Conservation (phyloP, 2,113 vertebrate genomes). For the Dicrurus megarhynchus region DNA sequence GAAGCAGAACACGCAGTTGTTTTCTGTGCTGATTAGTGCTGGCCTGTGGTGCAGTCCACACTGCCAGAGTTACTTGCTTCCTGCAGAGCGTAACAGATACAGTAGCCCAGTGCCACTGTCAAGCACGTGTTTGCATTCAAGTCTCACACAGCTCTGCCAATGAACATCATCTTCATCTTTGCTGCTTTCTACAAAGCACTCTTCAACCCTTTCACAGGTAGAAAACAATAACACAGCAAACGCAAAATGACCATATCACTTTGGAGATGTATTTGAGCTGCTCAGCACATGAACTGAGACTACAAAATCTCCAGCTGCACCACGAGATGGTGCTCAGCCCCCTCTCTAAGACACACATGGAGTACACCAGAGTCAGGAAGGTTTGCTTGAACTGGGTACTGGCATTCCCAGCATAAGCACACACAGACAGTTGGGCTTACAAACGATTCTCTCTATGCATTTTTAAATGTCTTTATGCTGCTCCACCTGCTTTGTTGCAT, state of each 20-base stretch:
- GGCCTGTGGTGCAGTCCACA: background rate
- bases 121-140: background rate
- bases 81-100: background rate
- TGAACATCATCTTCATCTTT: background rate
- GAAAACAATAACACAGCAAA: background rate
- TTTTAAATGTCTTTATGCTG: background rate
- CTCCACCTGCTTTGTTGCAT: background rate
- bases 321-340: constrained; percentile 34
- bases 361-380: background rate
- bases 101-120: background rate
- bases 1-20: rapidly evolving
- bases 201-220: background rate
- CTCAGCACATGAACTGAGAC: background rate
- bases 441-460: background rate
- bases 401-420: background rate
- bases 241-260: background rate
- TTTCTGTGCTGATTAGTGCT: background rate
- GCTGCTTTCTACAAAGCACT: background rate
- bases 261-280: background rate
- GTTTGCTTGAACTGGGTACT: background rate
- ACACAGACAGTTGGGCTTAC: background rate
- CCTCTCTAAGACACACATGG: background rate
- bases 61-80: background rate
- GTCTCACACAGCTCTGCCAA: background rate
- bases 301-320: background rate